These are phyloP conservation scores for Oreochromis spilurus DNA, from an alignment of 2,113 vertebrate species.

Conservation along the genomic window DNA sequence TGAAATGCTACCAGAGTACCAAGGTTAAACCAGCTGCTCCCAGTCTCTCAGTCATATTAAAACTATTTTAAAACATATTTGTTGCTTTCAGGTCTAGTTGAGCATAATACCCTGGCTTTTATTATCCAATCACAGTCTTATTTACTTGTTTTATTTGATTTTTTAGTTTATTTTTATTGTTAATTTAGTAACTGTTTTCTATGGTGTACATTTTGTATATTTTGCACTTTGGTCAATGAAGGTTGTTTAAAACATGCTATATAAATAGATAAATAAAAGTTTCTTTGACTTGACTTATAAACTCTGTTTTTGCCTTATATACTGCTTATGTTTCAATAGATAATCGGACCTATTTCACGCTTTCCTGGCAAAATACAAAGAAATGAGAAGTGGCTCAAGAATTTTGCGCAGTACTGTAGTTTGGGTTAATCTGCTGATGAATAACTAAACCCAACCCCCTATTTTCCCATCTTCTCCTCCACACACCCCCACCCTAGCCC, in stretches of 20 bases:
- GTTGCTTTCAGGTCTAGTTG: neutral
- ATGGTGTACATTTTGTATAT: neutral
- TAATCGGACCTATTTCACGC: neutral
- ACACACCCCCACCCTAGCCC: neutral
- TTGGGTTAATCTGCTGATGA: conserved; percentile 11
- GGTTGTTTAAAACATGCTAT: neutral
- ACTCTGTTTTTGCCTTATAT: neutral
- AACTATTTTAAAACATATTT: neutral
- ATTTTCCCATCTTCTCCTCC: neutral
- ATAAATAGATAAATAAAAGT: neutral
- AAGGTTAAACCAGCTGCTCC: neutral
- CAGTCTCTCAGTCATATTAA: neutral
- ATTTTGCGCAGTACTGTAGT: neutral
- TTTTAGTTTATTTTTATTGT: neutral
- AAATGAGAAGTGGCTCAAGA: neutral
- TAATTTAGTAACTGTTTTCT: neutral
- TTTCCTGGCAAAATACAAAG: neutral
- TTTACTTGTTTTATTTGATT: neutral
- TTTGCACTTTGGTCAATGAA: neutral
- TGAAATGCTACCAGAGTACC: neutral
- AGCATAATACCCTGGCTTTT: neutral
- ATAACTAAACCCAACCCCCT: neutral
- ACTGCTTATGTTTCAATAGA: neutral
- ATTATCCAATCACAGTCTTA: neutral
- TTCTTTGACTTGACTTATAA: neutral